Evolutionary conservation across 2,888 invertebrate species (phyloP).

Genomic region (Salpingus planirostris): DNA sequence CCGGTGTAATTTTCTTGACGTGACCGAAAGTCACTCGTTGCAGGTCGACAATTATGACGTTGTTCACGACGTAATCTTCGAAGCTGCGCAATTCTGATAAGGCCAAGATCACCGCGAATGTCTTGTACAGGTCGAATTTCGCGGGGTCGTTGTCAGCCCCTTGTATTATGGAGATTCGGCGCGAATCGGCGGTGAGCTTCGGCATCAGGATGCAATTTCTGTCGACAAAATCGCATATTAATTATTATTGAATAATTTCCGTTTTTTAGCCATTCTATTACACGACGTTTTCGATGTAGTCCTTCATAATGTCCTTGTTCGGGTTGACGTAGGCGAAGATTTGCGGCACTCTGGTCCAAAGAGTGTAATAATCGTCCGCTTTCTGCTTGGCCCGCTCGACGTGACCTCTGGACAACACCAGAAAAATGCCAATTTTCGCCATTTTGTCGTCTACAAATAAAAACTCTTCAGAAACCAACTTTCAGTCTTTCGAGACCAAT

Average conservation of each 20-base stretch:
- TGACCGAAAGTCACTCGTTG: neutral
- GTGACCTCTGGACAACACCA: too few relatives aligned
- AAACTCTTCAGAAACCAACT: too few relatives aligned
- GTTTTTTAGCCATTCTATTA: neutral
- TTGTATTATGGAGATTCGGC: constrained; percentile 42
- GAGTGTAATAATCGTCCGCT: neutral
- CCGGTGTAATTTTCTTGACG: neutral
- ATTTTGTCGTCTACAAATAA: too few relatives aligned
- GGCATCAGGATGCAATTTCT: constrained; percentile 43
- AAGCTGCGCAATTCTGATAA: constrained; percentile 40
- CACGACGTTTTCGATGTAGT: neutral
- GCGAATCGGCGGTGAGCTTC: constrained; percentile 40
- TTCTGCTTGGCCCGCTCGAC: constrained; percentile 1
- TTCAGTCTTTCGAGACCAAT: too few relatives aligned
- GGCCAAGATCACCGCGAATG: constrained; percentile 41
- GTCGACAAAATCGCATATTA: too few relatives aligned
- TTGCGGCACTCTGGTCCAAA: neutral
- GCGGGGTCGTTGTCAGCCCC: constrained; percentile 19
- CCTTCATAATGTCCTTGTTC: neutral
- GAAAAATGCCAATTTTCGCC: too few relatives aligned
- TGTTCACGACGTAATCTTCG: neutral
- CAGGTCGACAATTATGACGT: neutral
- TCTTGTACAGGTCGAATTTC: constrained; percentile 33
- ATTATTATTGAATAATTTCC: too few relatives aligned
- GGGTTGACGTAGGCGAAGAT: neutral